These are phyloP conservation scores for Bilobella aurantiaca DNA, from an alignment of 1,140 invertebrate genomes.

Conservation along the genomic window DNA sequence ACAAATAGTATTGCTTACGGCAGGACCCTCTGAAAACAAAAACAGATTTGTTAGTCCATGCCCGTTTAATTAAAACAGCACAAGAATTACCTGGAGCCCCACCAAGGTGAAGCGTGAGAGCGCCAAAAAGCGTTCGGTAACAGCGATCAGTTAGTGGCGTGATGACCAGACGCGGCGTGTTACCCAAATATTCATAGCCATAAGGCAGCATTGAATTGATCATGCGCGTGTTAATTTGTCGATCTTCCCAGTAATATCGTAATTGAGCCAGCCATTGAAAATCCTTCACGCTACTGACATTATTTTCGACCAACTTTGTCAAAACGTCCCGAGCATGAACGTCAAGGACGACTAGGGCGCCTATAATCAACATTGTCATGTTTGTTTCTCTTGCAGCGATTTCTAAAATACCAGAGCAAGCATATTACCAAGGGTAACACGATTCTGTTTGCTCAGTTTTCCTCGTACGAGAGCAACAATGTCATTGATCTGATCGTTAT, in stretches of 20 bases:
- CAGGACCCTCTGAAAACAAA: conserved; percentile 45
- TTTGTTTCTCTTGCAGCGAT: not conserved
- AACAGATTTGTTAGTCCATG: too few species aligned
- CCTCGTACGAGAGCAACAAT: conserved; percentile 79
- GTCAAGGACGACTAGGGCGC: conserved; percentile 79
- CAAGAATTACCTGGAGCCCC: conserved; percentile 10
- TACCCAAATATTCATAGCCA: conserved; percentile 89
- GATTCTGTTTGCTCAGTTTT: conserved; percentile 73
- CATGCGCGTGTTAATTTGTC: conserved; percentile 69
- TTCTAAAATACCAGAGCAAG: not conserved
- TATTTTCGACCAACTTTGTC: conserved; percentile 54
- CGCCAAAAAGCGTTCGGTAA: conserved; percentile 84
- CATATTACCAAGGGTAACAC: conserved; percentile 60
- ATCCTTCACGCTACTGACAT: conserved; percentile 61
- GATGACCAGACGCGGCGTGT: conserved; percentile 67
- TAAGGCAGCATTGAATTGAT: conserved; percentile 82
- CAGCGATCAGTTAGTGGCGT: conserved; percentile 82
- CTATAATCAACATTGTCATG: conserved; percentile 40
- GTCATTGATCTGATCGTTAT: conserved; percentile 62
- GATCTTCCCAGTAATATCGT: conserved; percentile 84
- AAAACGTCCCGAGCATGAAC: conserved; percentile 85
- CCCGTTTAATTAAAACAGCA: too few species aligned
- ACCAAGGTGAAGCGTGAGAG: conserved; percentile 62
- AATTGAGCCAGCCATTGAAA: conserved; percentile 87
- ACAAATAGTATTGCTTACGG: too few species aligned